Percentiles rank a stretch among this genome's conserved stretches.
Conservation (phyloP, 1,140 invertebrate species). For the Lordiphosa collinella region DNA sequence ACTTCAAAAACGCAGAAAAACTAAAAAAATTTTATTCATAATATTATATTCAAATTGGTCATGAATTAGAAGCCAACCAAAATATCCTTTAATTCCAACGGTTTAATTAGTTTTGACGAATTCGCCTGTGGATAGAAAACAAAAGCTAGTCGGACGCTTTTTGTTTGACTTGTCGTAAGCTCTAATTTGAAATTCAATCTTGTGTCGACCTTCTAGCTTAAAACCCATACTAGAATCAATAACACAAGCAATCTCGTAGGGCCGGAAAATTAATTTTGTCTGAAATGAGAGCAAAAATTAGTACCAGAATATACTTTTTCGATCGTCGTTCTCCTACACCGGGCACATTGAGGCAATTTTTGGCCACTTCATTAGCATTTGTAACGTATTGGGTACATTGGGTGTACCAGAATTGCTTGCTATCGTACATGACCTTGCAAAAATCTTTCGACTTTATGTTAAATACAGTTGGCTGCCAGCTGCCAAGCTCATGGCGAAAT, state of each 20-base stretch:
- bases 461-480: constrained; percentile 2
- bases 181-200: neutral
- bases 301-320: neutral
- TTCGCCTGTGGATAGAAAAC: neutral
- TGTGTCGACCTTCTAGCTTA: neutral
- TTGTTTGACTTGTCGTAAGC: neutral
- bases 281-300: neutral
- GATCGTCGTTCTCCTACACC: neutral
- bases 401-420: neutral
- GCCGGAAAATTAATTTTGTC: neutral
- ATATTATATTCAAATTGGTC: too few species aligned
- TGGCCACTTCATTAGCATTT: neutral
- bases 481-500: neutral
- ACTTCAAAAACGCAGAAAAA: too few species aligned
- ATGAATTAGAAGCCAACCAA: too few species aligned
- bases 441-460: neutral
- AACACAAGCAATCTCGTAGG: neutral
- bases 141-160: neutral
- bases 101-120: too few species aligned
- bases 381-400: neutral
- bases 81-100: too few species aligned
- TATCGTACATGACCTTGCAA: neutral
- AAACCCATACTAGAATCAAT: neutral
- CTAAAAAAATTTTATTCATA: too few species aligned
- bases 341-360: neutral